These are phyloP conservation scores for Phymatocera aterrima DNA, from an alignment of 2,888 invertebrate species.

Conservation along the genomic window DNA sequence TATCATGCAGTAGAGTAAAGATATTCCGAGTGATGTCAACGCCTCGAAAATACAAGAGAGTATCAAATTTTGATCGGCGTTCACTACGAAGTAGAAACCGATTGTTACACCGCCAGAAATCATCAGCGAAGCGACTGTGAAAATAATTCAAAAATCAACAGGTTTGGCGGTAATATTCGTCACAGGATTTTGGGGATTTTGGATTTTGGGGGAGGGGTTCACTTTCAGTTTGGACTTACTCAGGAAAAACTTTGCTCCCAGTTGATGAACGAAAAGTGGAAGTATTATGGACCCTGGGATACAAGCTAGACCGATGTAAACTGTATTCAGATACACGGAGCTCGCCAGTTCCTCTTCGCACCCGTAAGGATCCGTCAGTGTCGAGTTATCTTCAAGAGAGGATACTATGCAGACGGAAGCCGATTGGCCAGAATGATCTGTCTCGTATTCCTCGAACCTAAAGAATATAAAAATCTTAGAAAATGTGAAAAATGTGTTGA, in stretches of 20 bases:
- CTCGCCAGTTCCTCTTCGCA: slow-evolving; percentile 81
- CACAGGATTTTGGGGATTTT: no score
- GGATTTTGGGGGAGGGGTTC: no score
- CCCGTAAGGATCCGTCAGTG: slow-evolving; percentile 75
- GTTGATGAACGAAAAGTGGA: slow-evolving; percentile 86
- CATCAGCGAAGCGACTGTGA: slow-evolving; percentile 85
- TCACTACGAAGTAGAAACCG: slow-evolving; percentile 85
- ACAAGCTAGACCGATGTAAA: slow-evolving; percentile 88
- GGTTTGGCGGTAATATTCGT: no score
- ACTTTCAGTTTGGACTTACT: slow-evolving; percentile 81
- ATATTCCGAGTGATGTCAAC: slow-evolving; percentile 86
- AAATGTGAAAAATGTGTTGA: background rate
- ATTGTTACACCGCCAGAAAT: slow-evolving; percentile 85
- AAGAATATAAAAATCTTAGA: slow-evolving; percentile 62
- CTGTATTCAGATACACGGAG: slow-evolving; percentile 85
- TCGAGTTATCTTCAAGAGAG: slow-evolving; percentile 74
- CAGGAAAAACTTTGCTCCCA: slow-evolving; percentile 89
- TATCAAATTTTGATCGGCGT: slow-evolving; percentile 83
- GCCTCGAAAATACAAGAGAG: slow-evolving; percentile 89
- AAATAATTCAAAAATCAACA: background rate
- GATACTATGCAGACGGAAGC: slow-evolving; percentile 89
- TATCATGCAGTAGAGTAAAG: slow-evolving; percentile 88
- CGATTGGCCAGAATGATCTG: slow-evolving; percentile 80
- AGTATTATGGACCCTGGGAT: slow-evolving; percentile 88
- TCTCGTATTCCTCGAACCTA: slow-evolving; percentile 87